phyloP scores from a whole-genome alignment of 2,797 vertebrate genomes.

The Lemur catta region DNA sequence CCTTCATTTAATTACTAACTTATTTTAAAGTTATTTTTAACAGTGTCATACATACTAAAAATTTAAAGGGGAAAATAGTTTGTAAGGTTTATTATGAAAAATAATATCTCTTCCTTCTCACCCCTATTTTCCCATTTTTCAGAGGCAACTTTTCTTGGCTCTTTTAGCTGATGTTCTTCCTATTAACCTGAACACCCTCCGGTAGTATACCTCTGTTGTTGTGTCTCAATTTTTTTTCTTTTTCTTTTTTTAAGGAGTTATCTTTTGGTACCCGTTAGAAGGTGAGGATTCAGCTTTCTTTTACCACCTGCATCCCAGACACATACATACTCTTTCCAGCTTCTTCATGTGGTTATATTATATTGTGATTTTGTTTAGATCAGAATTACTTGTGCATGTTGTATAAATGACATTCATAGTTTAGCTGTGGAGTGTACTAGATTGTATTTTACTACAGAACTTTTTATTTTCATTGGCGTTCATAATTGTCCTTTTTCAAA shows the following conservation, averaged over 20 bases:
- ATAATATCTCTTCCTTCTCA: background rate
- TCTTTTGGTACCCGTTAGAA: background rate
- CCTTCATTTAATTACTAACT: constrained; percentile 26
- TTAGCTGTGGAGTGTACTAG: background rate
- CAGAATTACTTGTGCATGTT: background rate
- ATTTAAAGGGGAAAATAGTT: background rate
- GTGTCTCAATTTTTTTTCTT: background rate
- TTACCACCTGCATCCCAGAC: background rate
- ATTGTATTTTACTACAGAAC: background rate
- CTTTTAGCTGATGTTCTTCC: background rate
- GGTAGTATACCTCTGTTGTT: background rate
- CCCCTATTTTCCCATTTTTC: background rate
- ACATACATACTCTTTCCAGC: background rate
- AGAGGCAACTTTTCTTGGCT: background rate
- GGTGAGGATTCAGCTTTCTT: background rate
- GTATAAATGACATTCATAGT: background rate
- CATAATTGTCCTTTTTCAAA: background rate
- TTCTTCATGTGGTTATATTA: background rate
- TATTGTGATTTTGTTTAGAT: background rate
- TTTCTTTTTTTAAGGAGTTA: background rate
- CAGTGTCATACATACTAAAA: background rate
- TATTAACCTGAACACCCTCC: background rate
- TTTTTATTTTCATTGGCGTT: background rate
- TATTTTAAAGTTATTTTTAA: constrained; percentile 21
- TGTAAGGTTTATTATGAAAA: background rate